Evolutionary conservation across 2,888 invertebrate species (phyloP).

Genomic region (Sipha maydis): DNA sequence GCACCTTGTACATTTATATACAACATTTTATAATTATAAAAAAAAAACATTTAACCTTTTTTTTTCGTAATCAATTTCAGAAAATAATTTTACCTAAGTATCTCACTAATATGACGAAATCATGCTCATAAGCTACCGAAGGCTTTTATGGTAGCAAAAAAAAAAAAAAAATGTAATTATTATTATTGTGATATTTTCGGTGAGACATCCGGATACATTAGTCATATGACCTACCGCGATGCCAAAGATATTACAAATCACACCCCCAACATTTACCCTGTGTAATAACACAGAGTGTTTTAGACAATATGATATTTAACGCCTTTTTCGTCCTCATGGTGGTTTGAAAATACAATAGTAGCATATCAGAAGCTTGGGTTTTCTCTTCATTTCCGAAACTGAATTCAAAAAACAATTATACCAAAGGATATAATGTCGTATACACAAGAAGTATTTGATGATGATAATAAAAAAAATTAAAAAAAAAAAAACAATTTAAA

Average conservation of each 20-base stretch:
- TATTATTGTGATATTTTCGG: constrained; percentile 52
- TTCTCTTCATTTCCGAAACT: constrained; percentile 45
- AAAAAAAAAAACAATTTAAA: constrained; percentile 56
- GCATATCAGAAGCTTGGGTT: constrained; percentile 24
- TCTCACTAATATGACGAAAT: constrained; percentile 9
- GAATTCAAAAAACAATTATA: constrained; percentile 54
- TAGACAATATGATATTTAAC: constrained; percentile 61
- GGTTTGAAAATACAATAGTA: constrained; percentile 37
- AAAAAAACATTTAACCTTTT: not conserved
- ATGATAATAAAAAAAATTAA: constrained; percentile 18
- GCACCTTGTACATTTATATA: no score
- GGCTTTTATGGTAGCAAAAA: not conserved
- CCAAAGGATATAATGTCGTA: constrained; percentile 14
- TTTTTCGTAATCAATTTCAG: not conserved
- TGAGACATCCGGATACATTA: constrained; percentile 60
- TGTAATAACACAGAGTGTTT: constrained; percentile 26
- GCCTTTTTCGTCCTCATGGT: constrained; percentile 47
- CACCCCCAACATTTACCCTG: constrained; percentile 51
- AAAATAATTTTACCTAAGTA: constrained; percentile 4
- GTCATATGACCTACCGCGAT: constrained; percentile 54
- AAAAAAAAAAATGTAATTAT: constrained; percentile 55
- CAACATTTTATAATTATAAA: not conserved
- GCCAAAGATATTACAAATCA: constrained; percentile 52
- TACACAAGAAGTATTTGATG: not conserved
- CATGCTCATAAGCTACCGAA: constrained; percentile 24